Evolutionary conservation across 2,113 vertebrate genomes (phyloP).

Genomic region (Brevimyrus niger): DNA sequence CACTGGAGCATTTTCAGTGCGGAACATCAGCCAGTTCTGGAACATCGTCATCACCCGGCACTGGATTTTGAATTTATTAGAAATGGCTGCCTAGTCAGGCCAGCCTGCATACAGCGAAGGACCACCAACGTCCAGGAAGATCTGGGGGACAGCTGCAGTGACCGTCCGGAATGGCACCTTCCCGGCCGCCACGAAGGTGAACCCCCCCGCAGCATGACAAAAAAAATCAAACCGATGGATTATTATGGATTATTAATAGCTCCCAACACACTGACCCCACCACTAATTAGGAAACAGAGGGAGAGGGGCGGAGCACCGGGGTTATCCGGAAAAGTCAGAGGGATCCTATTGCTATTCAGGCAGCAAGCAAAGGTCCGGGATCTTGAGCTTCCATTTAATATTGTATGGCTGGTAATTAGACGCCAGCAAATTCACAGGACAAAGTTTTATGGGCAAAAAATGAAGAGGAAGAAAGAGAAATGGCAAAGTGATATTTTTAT

Average conservation of each 20-base stretch:
- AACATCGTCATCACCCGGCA: not conserved
- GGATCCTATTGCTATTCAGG: slow-evolving; percentile 50
- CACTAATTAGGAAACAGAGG: slow-evolving; percentile 53
- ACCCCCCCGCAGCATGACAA: not conserved
- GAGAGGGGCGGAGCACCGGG: slow-evolving; percentile 29
- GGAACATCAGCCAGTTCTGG: not conserved
- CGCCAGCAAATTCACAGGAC: slow-evolving; percentile 12
- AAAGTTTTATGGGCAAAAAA: slow-evolving; percentile 13
- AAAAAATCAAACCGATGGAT: slow-evolving; percentile 29
- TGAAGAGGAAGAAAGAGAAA: not conserved
- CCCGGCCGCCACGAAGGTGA: slow-evolving; percentile 44
- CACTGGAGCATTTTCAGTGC: not conserved
- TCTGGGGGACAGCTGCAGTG: not conserved
- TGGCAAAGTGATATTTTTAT: slow-evolving; percentile 25
- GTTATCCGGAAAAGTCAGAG: slow-evolving; percentile 29
- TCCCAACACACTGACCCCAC: slow-evolving; percentile 36
- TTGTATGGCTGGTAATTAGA: slow-evolving; percentile 46
- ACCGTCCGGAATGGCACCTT: slow-evolving; percentile 42
- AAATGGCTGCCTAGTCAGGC: not conserved
- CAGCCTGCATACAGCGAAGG: not conserved
- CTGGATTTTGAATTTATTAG: not conserved
- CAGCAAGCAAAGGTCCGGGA: slow-evolving; percentile 41
- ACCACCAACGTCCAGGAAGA: not conserved
- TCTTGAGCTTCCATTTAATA: slow-evolving; percentile 42
- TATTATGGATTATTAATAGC: slow-evolving; percentile 47